phyloP scores from a whole-genome alignment of 2,113 vertebrate genomes.

The Desmodus rotundus region DNA sequence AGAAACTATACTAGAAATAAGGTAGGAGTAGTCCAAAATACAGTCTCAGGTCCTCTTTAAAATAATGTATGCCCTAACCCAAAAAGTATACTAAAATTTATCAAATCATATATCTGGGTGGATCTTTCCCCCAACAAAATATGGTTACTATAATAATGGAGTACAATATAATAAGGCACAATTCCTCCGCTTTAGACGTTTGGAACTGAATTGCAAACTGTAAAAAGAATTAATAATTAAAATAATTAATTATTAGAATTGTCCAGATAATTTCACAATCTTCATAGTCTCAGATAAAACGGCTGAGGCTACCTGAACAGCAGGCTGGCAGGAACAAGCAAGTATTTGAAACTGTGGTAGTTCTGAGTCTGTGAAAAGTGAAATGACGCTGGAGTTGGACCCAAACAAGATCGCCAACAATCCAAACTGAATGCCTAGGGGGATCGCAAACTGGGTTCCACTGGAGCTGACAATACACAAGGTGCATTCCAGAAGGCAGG shows the following conservation, averaged over 20 bases:
- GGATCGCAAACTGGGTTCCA: background rate
- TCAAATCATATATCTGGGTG: background rate
- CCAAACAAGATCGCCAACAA: background rate
- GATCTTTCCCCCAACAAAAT: background rate
- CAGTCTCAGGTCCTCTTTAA: background rate
- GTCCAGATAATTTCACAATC: background rate
- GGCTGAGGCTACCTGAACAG: background rate
- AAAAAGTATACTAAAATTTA: background rate
- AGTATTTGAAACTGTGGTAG: background rate
- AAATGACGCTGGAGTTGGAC: background rate
- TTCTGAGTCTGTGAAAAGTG: background rate
- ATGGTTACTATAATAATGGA: background rate
- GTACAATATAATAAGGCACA: background rate
- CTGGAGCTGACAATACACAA: background rate
- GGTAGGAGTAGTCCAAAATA: background rate
- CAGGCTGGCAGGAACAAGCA: background rate
- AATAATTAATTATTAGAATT: constrained; percentile 2
- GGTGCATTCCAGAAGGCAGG: background rate
- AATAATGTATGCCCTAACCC: background rate
- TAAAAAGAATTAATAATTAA: background rate
- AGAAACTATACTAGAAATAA: background rate
- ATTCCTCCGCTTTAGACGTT: background rate
- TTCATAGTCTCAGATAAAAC: background rate
- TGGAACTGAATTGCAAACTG: background rate
- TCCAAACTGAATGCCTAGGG: background rate